Evolutionary conservation across 2,797 vertebrate species (phyloP).

Genomic region (Moxostoma hubbsi): DNA sequence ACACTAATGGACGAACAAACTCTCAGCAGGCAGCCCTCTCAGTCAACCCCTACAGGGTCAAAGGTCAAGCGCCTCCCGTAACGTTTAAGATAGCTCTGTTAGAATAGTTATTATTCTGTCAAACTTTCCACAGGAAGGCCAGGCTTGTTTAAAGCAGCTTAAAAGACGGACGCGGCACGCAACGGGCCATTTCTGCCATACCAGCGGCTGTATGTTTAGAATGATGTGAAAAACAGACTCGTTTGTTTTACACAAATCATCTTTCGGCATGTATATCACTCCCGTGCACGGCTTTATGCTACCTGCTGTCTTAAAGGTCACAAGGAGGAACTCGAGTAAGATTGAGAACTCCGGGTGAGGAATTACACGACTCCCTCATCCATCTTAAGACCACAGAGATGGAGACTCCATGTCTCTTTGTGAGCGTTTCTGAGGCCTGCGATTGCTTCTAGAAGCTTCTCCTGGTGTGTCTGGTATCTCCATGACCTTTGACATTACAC

Average conservation of each 20-base stretch:
- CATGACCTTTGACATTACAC: slow-evolving; percentile 1
- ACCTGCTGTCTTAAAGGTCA: slow-evolving; percentile 64
- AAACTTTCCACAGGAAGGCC: too few relatives aligned
- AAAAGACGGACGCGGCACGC: not conserved
- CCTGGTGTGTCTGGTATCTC: not conserved
- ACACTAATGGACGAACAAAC: not conserved
- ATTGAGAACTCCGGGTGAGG: slow-evolving; percentile 63
- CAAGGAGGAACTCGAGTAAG: slow-evolving; percentile 61
- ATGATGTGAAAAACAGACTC: slow-evolving; percentile 13
- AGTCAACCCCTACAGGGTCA: not conserved
- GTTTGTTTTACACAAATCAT: slow-evolving; percentile 4
- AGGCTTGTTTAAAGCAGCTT: not conserved
- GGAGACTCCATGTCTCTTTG: not conserved
- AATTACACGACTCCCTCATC: slow-evolving; percentile 6
- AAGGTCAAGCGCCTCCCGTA: not conserved
- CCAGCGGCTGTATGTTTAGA: not conserved
- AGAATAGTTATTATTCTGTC: not conserved
- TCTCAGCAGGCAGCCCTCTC: not conserved
- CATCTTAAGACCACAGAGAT: slow-evolving; percentile 2
- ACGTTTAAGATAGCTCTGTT: not conserved
- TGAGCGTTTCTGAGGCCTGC: too few relatives aligned
- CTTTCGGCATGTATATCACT: not conserved
- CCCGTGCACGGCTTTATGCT: not conserved
- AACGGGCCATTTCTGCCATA: not conserved
- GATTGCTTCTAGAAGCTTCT: not conserved